Percentiles rank a stretch among this genome's conserved stretches.
phyloP scores from a whole-genome alignment of 2,797 vertebrate species.

The Rhincodon typus region DNA sequence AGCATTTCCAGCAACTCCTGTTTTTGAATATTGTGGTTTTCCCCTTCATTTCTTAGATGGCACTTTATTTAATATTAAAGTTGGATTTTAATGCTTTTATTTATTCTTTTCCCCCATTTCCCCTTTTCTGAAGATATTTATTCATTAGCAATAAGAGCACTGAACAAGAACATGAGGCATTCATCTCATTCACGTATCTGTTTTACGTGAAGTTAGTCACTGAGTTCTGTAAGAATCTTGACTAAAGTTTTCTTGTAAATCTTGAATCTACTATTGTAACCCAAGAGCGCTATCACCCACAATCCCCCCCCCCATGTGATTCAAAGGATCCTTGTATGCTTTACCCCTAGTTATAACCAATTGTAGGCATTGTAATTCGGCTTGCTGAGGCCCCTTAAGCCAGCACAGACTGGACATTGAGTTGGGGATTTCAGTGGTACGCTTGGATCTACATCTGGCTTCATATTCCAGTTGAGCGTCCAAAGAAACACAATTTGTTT shows the following conservation, averaged over 20 bases:
- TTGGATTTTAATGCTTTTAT: neutral
- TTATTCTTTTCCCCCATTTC: neutral
- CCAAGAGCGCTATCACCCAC: neutral
- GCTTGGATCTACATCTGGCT: neutral
- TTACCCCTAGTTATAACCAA: neutral
- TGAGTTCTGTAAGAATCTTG: neutral
- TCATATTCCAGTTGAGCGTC: neutral
- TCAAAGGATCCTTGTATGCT: neutral
- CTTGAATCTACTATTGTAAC: neutral
- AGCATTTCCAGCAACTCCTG: too few species aligned
- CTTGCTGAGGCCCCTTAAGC: neutral
- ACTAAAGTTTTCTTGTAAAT: neutral
- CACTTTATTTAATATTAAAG: neutral
- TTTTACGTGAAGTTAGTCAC: neutral
- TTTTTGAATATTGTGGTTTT: neutral
- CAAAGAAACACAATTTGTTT: neutral
- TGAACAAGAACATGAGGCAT: too few species aligned
- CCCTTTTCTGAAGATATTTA: neutral
- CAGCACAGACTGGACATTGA: neutral
- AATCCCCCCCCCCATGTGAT: neutral
- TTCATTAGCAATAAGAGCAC: too few species aligned
- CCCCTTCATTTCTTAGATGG: neutral
- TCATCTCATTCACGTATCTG: neutral
- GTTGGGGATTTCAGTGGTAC: neutral
- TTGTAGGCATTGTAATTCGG: neutral